Evolutionary conservation across 2,888 invertebrate genomes (phyloP).

Genomic region (Drosophila prostipennis): DNA sequence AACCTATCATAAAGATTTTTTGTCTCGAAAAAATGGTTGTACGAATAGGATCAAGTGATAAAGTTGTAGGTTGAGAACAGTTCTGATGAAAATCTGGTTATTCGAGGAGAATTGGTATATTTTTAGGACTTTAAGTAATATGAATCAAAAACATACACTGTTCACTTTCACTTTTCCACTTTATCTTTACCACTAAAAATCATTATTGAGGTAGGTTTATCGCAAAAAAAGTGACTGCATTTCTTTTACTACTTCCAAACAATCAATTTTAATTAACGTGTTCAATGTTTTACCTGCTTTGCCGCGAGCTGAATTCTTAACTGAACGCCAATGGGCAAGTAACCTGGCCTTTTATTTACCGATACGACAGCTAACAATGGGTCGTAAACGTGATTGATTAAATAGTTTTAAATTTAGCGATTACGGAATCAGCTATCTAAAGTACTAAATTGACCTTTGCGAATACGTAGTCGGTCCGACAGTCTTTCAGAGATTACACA

Average conservation of each 20-base stretch:
- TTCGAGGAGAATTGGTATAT: no score
- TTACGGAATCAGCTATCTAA: constrained; percentile 55
- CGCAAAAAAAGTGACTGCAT: not conserved
- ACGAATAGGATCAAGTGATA: not conserved
- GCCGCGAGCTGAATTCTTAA: not conserved
- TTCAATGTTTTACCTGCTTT: constrained; percentile 22
- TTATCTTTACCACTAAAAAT: not conserved
- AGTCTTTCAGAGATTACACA: constrained; percentile 40
- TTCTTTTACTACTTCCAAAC: not conserved
- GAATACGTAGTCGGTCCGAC: constrained; percentile 13
- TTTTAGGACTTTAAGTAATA: no score
- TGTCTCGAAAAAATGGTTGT: not conserved
- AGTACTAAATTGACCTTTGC: constrained; percentile 21
- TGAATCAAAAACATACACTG: no score
- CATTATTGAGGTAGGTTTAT: constrained; percentile 64
- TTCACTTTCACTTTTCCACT: not conserved
- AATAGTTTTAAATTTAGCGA: constrained; percentile 55
- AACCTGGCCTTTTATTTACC: constrained; percentile 13
- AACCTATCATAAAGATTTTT: constrained; percentile 1
- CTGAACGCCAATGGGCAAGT: constrained; percentile 17
- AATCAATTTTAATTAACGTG: constrained; percentile 8
- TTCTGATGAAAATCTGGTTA: no score
- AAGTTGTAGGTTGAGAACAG: no score
- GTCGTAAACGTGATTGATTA: constrained; percentile 43
- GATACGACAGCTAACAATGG: constrained; percentile 4